phyloP scores from a whole-genome alignment of 2,888 invertebrate species.

The Zeuzera pyrina region DNA sequence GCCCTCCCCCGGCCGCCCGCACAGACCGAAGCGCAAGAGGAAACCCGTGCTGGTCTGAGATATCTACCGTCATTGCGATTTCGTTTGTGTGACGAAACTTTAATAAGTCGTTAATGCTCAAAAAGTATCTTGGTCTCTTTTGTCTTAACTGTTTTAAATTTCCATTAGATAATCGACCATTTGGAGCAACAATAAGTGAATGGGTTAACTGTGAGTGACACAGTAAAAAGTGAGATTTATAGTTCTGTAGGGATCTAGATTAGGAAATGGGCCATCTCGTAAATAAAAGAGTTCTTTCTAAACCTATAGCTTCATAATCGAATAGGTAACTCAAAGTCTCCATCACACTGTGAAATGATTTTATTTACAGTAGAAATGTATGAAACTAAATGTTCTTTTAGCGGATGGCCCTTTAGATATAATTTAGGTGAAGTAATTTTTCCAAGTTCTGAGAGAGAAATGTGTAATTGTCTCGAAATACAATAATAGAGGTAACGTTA shows the following conservation, averaged over 20 bases:
- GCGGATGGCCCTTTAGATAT: conserved; percentile 13
- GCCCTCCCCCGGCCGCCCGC: conserved; percentile 20
- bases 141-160: too few relatives aligned
- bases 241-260: conserved; percentile 20
- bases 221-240: conserved; percentile 50
- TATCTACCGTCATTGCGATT: too few relatives aligned
- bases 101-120: too few relatives aligned
- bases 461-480: conserved; percentile 26
- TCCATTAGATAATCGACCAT: too few relatives aligned
- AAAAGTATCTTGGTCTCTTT: too few relatives aligned
- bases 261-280: conserved; percentile 1
- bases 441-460: conserved; percentile 31
- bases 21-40: conserved; percentile 50
- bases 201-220: conserved; percentile 33
- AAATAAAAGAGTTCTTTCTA: too few relatives aligned
- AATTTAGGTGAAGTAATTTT: conserved; percentile 7
- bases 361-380: conserved; percentile 7
- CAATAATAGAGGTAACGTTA: conserved; percentile 25
- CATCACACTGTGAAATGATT: too few relatives aligned
- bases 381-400: conserved; percentile 2
- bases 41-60: conserved; percentile 56
- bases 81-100: too few relatives aligned
- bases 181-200: too few relatives aligned
- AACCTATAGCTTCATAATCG: too few relatives aligned
- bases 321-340: too few relatives aligned